Base-by-base conservation (phyloP, 2,797 vertebrate genomes). In the Sebastes iracundus region DNA sequence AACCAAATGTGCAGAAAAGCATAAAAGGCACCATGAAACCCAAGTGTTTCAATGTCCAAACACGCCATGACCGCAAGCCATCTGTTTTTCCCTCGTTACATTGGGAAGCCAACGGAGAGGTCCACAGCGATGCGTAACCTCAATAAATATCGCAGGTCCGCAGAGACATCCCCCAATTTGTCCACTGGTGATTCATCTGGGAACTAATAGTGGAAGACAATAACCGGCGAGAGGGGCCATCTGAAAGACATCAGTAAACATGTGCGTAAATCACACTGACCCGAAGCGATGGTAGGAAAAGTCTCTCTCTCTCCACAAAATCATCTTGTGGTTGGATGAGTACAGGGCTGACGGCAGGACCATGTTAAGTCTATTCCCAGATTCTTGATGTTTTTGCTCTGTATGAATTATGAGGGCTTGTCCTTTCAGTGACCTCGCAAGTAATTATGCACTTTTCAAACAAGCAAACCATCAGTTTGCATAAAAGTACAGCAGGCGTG, bases 201-300 rank as follows among this genome's bases (percentile, higher is more conserved):
- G 94, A 96, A 94, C 90, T 95, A 94, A 95, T 95, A 93, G 89
- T 86, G 83, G 87, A 91, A 94, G 94, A 95, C 94, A 94, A 92
- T 93, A 92, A 92, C 83, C 89, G 87, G 90, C 32, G 62, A 93
- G 80, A 78, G 76, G 82, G 71, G 85, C 85, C 93, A 95, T 96
- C 92, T 94, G 94, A 95, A 94, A 95, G 89, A 91, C 93, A 95
- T 95, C 92, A 93, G 93, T 94, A 95, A 95, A 95, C 93, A 95
- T 88, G 79, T 82, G 85, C 69, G 72, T 96, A 95, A 96, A 96
- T 96, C 93, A 95, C 88, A 80, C 72, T 85, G 92, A 90, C 91
- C 90, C 86, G 60, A 66, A 91, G 79, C 74, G 9, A 84, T 61
- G 74, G 90, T 81, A 85, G 90, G 90, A 92, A 90, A 93, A 91